phyloP scores from a whole-genome alignment of 1,140 invertebrate species.

The Pseudobourletiella spinata region DNA sequence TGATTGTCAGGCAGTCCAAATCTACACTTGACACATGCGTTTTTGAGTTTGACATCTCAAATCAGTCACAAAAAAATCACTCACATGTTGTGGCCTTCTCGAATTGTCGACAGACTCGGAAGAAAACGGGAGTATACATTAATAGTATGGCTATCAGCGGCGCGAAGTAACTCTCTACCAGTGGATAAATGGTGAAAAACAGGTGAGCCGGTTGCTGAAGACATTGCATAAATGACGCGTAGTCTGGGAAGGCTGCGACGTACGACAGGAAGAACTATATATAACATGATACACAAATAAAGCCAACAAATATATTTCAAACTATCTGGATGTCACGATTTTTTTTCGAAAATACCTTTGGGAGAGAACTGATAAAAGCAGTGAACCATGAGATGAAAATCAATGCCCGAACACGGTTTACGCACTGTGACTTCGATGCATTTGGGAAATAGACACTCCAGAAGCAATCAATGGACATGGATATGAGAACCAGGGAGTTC shows the following conservation, averaged over 20 bases:
- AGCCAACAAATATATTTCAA: too few relatives aligned
- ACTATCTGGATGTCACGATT: too few relatives aligned
- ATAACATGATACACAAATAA: too few relatives aligned
- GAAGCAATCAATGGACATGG: not conserved
- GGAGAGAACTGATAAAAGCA: not conserved
- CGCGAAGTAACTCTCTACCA: slow-evolving; percentile 6
- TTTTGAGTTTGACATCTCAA: not conserved
- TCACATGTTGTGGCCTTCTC: not conserved
- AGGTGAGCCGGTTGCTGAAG: not conserved
- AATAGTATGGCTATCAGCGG: not conserved
- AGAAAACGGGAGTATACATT: not conserved
- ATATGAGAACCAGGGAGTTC: not conserved
- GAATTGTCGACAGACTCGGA: not conserved
- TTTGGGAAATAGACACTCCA: not conserved
- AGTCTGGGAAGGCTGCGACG: not conserved
- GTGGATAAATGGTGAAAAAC: not conserved
- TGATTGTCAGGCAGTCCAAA: not conserved
- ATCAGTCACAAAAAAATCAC: not conserved
- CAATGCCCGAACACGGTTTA: not conserved
- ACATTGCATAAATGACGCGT: not conserved
- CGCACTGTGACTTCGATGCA: not conserved
- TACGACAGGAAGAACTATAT: not conserved
- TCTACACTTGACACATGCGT: too few relatives aligned
- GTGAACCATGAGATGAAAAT: not conserved
- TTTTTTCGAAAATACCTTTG: not conserved